Evolutionary conservation across 1,140 invertebrate genomes (phyloP), one percentile per base, ranked within the genome.

Genomic region (Drosophila teissieri): DNA sequence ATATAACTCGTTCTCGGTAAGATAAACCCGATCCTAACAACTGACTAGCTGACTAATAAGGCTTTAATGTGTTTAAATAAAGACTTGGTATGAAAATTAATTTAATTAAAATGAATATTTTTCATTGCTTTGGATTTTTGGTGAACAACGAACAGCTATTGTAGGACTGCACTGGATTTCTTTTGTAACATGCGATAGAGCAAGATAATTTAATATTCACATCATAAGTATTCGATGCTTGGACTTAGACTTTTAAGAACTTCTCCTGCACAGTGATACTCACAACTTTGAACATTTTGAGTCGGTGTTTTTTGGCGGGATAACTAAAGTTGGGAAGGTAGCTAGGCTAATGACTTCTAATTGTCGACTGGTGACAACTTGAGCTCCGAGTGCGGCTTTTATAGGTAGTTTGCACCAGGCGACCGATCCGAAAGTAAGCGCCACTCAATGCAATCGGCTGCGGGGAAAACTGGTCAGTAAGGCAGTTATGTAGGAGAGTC

Each of bases 281-380:
- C 69, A 91, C 90, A 70, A 91, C 46, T 88, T 91, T 91, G 79
- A 78, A 91, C 90, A 91, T 91, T 80, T 78, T 91, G 63, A 44
- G 36, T 56, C 27, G 27, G 19, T n/a, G 54, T 45, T 64, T 57
- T 46, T 45, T 51, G n/a, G 31, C 51, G 31, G 55, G 49, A 61
- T 57, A 46, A 31, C 14, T 40, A 45, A 40, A 48, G 44, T 53
- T 48, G 27, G 45, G 8, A 31, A 31, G 31, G 31, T 10, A 62
- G 74, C 52, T 79, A 55, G 52, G 67, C 70, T 63, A 68, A 65
- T 76, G 72, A 65, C 73, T 73, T 60, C 63, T 62, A 74, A 86
- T 74, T 89, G 73, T 75, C 72, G 75, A 91, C 90, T 91, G 90
- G 78, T 91, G 81, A 34, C 54, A 62, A 72, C 24, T 63, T 22